Evolutionary conservation across 2,888 invertebrate species (phyloP).

Genomic region (Cephus spinipes): DNA sequence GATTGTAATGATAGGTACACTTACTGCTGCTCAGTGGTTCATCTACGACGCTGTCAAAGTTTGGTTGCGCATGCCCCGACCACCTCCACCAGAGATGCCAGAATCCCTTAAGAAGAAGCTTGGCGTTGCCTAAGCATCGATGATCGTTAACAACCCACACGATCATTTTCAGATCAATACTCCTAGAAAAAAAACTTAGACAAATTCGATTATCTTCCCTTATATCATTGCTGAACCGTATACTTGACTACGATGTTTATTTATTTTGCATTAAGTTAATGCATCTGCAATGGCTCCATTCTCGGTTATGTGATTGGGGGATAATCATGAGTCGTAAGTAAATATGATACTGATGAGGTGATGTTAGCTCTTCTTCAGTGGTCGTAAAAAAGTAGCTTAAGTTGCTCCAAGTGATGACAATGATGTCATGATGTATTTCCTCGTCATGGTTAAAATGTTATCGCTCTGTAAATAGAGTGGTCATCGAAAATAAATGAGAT

Average conservation of each 20-base stretch:
- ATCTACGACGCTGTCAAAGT: constrained; percentile 97
- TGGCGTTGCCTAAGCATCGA: constrained; percentile 53
- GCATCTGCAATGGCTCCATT: too few species aligned
- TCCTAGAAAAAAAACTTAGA: constrained; percentile 51
- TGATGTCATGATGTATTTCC: constrained; percentile 30
- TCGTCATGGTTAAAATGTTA: constrained; percentile 26
- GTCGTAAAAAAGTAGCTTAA: too few species aligned
- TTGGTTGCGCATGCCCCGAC: constrained; percentile 86
- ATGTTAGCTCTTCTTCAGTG: too few species aligned
- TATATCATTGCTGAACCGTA: background rate
- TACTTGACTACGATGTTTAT: background rate
- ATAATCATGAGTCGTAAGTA: too few species aligned
- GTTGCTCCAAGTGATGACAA: constrained; percentile 20
- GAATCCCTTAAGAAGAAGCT: constrained; percentile 84
- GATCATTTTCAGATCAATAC: constrained; percentile 36
- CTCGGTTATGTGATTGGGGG: too few species aligned
- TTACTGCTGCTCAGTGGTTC: constrained; percentile 97
- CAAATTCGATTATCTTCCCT: constrained; percentile 49
- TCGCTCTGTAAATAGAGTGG: constrained; percentile 56
- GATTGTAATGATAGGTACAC: constrained; percentile 97
- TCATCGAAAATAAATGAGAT: constrained; percentile 52
- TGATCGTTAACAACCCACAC: constrained; percentile 15
- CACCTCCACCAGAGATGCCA: constrained; percentile 97
- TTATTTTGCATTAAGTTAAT: background rate
- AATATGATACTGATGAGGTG: too few species aligned